phyloP scores from a whole-genome alignment of 2,797 vertebrate species.

The Tarsius wallacei region DNA sequence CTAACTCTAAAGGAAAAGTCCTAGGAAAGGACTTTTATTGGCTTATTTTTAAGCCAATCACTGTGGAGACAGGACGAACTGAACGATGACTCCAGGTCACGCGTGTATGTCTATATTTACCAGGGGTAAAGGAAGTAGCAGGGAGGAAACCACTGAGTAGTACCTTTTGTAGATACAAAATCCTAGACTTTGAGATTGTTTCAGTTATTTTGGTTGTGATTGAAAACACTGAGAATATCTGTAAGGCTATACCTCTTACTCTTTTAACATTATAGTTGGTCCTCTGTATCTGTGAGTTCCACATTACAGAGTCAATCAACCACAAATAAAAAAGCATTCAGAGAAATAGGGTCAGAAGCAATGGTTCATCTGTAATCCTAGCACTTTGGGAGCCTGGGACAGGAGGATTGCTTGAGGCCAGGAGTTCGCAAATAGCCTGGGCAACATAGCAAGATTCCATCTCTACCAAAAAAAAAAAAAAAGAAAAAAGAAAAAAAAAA shows the following conservation, averaged over 20 bases:
- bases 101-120: background rate
- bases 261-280: background rate
- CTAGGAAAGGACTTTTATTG: background rate
- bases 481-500: too few relatives aligned
- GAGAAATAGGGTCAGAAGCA: too few relatives aligned
- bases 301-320: background rate
- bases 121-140: background rate
- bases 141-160: background rate
- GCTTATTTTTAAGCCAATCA: background rate
- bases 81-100: background rate
- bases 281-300: background rate
- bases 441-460: too few relatives aligned
- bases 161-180: background rate
- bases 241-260: background rate
- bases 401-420: too few relatives aligned
- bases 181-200: constrained; percentile 9
- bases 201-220: background rate
- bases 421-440: too few relatives aligned
- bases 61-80: background rate
- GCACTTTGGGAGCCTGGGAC: too few relatives aligned
- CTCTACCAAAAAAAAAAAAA: too few relatives aligned
- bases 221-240: constrained; percentile 39
- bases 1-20: background rate
- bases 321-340: background rate
- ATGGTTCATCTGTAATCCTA: too few relatives aligned